A percentile compares a stretch with the other conserved stretches of the same genome.
These are phyloP conservation scores for Physocephala rufipes DNA, from an alignment of 2,888 invertebrate genomes.

Conservation along the genomic window DNA sequence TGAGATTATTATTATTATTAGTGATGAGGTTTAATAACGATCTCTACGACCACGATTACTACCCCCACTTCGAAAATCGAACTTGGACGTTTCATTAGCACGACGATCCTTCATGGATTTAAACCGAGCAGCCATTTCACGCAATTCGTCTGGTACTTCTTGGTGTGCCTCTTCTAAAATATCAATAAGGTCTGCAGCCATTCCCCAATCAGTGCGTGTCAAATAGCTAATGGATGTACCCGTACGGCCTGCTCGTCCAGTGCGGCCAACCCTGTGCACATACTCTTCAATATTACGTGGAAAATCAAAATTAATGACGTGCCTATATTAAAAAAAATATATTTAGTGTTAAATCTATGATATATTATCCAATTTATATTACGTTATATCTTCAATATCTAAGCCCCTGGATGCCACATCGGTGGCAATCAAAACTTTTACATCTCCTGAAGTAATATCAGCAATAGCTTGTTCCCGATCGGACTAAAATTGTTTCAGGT, in stretches of 20 bases:
- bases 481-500: conserved; percentile 54
- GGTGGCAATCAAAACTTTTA: conserved; percentile 88
- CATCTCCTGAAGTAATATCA: conserved; percentile 82
- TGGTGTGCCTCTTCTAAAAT: conserved; percentile 90
- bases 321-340: conserved; percentile 45
- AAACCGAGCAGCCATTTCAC: conserved; percentile 79
- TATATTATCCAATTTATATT: conserved; percentile 32
- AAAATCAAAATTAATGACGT: conserved; percentile 93
- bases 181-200: conserved; percentile 81
- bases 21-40: conserved; percentile 42
- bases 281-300: conserved; percentile 95
- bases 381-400: conserved; percentile 88
- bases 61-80: conserved; percentile 44
- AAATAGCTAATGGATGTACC: conserved; percentile 87
- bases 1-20: not conserved
- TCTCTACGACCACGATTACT: conserved; percentile 46
- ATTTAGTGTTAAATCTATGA: not conserved
- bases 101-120: conserved; percentile 74
- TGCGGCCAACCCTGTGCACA: conserved; percentile 90
- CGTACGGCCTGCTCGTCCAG: conserved; percentile 88
- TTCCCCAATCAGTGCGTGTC: conserved; percentile 82
- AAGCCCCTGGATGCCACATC: conserved; percentile 95
- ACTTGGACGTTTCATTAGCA: conserved; percentile 65
- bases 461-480: conserved; percentile 84
- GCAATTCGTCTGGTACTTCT: conserved; percentile 80